These are phyloP conservation scores for Gobionotothen gibberifrons DNA, from an alignment of 2,797 vertebrate genomes.

Conservation along the genomic window DNA sequence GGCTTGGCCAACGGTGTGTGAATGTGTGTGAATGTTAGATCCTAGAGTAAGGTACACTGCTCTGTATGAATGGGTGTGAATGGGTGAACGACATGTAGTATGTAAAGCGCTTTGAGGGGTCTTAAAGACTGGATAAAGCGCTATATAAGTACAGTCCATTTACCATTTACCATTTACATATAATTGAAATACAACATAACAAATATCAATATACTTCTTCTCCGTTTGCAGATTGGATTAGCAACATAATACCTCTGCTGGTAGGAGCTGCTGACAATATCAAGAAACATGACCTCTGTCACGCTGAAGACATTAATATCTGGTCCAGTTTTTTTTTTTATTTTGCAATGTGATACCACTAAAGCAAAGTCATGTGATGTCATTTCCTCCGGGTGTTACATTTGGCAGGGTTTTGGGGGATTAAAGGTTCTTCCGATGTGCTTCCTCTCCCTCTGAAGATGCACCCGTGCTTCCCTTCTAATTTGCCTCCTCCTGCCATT, in stretches of 20 bases:
- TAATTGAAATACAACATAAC: not conserved
- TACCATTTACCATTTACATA: too few relatives aligned
- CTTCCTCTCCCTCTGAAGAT: slow-evolving; percentile 72
- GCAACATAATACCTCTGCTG: slow-evolving; percentile 28
- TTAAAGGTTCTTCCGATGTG: slow-evolving; percentile 72
- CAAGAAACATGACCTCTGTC: slow-evolving; percentile 46
- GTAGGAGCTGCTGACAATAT: slow-evolving; percentile 26
- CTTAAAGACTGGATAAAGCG: too few relatives aligned
- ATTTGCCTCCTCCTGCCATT: slow-evolving; percentile 74
- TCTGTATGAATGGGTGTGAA: too few relatives aligned
- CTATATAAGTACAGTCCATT: too few relatives aligned
- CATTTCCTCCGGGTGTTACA: slow-evolving; percentile 61
- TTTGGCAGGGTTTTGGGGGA: slow-evolving; percentile 61
- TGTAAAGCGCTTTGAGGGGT: too few relatives aligned
- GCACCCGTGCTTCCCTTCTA: slow-evolving; percentile 69
- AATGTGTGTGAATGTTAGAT: too few relatives aligned
- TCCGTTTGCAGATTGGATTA: slow-evolving; percentile 29
- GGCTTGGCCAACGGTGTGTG: too few relatives aligned
- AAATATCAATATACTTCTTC: slow-evolving; percentile 19
- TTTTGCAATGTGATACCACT: slow-evolving; percentile 38
- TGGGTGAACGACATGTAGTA: too few relatives aligned
- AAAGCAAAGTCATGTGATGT: slow-evolving; percentile 49
- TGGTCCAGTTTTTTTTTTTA: slow-evolving; percentile 35
- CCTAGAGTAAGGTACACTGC: too few relatives aligned
- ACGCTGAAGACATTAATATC: slow-evolving; percentile 35